These are phyloP conservation scores for Amblyjoppa proteus DNA, from an alignment of 2,888 invertebrate species.

Conservation along the genomic window DNA sequence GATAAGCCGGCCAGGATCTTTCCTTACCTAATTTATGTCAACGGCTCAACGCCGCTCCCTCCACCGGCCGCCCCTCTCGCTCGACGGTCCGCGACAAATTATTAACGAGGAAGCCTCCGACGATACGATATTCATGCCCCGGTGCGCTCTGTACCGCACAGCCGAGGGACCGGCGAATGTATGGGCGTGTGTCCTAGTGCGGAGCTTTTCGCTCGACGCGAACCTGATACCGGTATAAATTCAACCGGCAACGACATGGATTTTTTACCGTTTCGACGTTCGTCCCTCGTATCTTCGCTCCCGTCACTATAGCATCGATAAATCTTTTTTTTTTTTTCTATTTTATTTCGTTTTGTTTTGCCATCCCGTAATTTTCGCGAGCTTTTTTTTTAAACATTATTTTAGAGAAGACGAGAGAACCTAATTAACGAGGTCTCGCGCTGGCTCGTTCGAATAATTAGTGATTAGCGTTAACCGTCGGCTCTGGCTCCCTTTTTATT, in stretches of 20 bases:
- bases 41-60: slow-evolving; percentile 43
- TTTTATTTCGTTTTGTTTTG: not conserved
- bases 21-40: slow-evolving; percentile 67
- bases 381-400: slow-evolving; percentile 5
- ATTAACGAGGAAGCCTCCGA: slow-evolving; percentile 59
- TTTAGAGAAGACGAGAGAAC: slow-evolving; percentile 33
- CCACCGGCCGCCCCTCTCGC: slow-evolving; percentile 12
- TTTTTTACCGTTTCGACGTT: slow-evolving; percentile 10
- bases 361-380: not conserved
- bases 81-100: slow-evolving; percentile 51
- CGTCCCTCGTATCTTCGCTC: not conserved
- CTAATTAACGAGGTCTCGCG: slow-evolving; percentile 22
- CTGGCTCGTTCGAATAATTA: slow-evolving; percentile 49
- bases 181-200: not conserved
- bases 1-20: slow-evolving; percentile 57
- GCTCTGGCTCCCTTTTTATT: not conserved
- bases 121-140: slow-evolving; percentile 62
- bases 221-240: slow-evolving; percentile 22
- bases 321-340: not conserved
- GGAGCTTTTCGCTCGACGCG: slow-evolving; percentile 3
- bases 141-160: slow-evolving; percentile 10
- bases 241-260: slow-evolving; percentile 25
- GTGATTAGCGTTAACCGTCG: slow-evolving; percentile 8
- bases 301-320: not conserved
- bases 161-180: not conserved